Conservation (phyloP, 2,113 vertebrate species). For the Malurus alboscapulatus region DNA sequence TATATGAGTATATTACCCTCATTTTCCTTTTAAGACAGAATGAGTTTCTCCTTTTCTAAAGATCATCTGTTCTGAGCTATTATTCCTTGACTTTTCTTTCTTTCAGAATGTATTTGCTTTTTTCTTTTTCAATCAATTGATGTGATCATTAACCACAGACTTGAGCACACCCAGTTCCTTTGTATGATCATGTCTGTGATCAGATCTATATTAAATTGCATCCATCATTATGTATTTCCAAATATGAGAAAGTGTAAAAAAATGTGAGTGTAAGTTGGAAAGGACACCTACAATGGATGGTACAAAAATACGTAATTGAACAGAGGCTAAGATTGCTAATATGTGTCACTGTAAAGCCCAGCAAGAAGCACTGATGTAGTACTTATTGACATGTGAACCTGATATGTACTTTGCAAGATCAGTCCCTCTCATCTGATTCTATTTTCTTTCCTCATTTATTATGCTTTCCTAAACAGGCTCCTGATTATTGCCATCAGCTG, state of each 20-base stretch:
- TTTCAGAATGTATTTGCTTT: background rate
- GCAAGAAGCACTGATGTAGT: background rate
- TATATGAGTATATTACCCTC: background rate
- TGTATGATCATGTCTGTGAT: background rate
- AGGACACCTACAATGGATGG: background rate
- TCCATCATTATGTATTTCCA: background rate
- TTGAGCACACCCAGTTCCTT: background rate
- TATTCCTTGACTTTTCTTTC: background rate
- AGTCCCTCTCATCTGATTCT: background rate
- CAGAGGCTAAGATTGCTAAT: background rate
- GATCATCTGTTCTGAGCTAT: background rate
- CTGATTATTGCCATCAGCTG: background rate
- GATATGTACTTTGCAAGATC: background rate
- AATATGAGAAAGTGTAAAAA: background rate
- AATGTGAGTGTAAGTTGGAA: background rate
- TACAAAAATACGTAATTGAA: background rate
- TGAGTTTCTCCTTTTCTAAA: background rate
- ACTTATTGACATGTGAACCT: background rate
- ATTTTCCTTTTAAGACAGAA: background rate
- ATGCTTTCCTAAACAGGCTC: background rate
- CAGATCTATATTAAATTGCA: background rate
- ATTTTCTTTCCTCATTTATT: background rate
- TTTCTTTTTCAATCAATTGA: background rate
- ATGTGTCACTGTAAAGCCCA: background rate
- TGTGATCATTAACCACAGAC: background rate